These are phyloP conservation scores for Lagopus leucura DNA, from an alignment of 2,113 vertebrate species.

Conservation along the genomic window DNA sequence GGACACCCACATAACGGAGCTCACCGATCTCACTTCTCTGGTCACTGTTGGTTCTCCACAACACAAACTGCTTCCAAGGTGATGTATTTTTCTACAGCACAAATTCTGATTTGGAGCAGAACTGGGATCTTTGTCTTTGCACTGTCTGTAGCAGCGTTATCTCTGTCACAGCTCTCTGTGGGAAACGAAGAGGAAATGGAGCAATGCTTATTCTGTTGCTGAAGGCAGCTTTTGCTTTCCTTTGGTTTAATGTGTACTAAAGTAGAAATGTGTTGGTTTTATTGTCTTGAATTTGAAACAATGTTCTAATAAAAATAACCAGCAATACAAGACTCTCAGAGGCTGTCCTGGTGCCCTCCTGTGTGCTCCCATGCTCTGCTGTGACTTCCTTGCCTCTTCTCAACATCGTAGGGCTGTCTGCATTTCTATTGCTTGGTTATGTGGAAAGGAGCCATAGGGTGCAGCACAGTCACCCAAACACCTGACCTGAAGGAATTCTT, in stretches of 20 bases:
- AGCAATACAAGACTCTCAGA: not conserved
- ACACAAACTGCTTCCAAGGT: not conserved
- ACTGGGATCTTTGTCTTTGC: not conserved
- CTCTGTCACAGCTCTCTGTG: not conserved
- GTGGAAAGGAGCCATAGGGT: not conserved
- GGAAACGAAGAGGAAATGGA: not conserved
- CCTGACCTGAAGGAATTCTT: not conserved
- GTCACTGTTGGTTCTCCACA: not conserved
- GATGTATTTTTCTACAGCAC: not conserved
- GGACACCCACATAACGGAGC: not conserved
- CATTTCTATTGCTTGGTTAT: not conserved
- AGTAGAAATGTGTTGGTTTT: not conserved
- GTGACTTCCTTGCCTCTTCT: not conserved
- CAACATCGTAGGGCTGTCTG: not conserved
- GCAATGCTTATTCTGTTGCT: not conserved
- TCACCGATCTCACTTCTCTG: conserved; percentile 9
- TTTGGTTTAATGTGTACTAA: not conserved
- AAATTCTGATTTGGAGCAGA: not conserved
- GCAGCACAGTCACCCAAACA: too few relatives aligned
- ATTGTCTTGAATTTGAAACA: conserved; percentile 20
- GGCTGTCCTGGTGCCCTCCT: not conserved
- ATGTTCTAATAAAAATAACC: conserved; percentile 67
- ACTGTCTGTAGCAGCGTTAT: not conserved
- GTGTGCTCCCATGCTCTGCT: not conserved
- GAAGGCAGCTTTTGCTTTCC: not conserved